Evolutionary conservation across 2,113 vertebrate species (phyloP), one percentile per base, ranked within the genome.

Genomic region (Pandion haliaetus): DNA sequence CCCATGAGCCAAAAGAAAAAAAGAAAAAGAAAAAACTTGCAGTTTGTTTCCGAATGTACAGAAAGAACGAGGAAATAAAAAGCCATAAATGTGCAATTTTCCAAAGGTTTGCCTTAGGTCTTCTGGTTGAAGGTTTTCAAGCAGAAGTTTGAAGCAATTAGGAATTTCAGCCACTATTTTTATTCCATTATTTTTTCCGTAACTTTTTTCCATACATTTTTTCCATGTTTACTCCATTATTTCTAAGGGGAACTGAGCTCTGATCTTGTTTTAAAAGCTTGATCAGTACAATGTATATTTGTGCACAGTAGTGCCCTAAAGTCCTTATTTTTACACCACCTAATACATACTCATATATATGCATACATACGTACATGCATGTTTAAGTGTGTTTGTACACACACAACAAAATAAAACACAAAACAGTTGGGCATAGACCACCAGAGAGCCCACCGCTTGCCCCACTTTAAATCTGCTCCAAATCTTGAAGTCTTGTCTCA

Each of bases 1-100:
- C 95, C 98, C 99, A 97, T 38, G 59, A 76, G 88, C 49, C 95
- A 97, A 74, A 96, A 93, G 36, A 67, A 32, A 23, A 13, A 25
- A 16, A 12, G 11, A 77, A 13, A 57, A 82, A 67, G 5, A 65
- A 58, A 66, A 38, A 58, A 29, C 2, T 11, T 24, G 61, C 19
- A 47, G 14, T 83, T 86, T 49, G 12, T 42, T 96, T 94, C 21
- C 17, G 26, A 93, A 45, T 4, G 6, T 21, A 57, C 23, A 61
- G 57, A 52, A 89, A 84, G 12, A 80, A 54, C 7, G 52, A 17
- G 14, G 62, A 95, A 87, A 85, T 83, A 83, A 90, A 94, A 94
- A 77, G 20, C 12, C 14, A 50, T 28, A 58, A 61, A 65, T 4
- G 5, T 42, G 5, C 9, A 69, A 7, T 58, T 94, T 85, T 72